phyloP scores from a whole-genome alignment of 2,797 vertebrate species.

The Coreius guichenoti region DNA sequence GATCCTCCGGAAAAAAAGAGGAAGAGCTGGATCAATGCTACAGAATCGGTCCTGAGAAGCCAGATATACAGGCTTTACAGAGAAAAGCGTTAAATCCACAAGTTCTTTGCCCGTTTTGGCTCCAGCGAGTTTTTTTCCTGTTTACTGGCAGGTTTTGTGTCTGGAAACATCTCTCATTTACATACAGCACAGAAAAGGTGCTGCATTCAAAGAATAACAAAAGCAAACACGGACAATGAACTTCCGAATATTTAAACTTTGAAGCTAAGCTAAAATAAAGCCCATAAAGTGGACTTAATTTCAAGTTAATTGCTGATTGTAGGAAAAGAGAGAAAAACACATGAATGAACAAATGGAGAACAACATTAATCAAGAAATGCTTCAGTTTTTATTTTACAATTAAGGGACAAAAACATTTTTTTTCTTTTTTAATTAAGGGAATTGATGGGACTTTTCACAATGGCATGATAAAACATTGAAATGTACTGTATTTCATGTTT shows the following conservation, averaged over 20 bases:
- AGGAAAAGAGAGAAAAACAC: background rate
- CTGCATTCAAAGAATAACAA: constrained; percentile 32
- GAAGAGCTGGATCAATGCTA: constrained; percentile 44
- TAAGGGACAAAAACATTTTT: constrained; percentile 90
- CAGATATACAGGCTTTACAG: constrained; percentile 53
- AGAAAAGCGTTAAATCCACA: constrained; percentile 50
- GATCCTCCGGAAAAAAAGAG: constrained; percentile 52
- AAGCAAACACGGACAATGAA: constrained; percentile 28
- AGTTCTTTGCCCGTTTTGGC: constrained; percentile 56
- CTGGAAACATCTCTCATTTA: constrained; percentile 51
- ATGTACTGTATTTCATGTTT: constrained; percentile 86
- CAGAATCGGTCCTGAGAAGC: constrained; percentile 53
- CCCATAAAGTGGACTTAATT: background rate
- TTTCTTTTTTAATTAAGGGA: constrained; percentile 85
- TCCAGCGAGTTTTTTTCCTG: constrained; percentile 53
- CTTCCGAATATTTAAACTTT: constrained; percentile 1
- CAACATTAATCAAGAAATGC: constrained; percentile 89
- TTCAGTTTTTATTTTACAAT: constrained; percentile 99
- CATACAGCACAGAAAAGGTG: constrained; percentile 24
- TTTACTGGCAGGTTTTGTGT: constrained; percentile 46
- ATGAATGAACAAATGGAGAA: constrained; percentile 65
- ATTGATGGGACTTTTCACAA: constrained; percentile 82
- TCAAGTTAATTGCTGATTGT: background rate
- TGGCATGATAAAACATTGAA: constrained; percentile 94
- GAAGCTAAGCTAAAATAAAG: background rate